Percentiles rank a stretch among this genome's conserved stretches.
phyloP scores from a whole-genome alignment of 2,113 vertebrate genomes.

The Xyliphius kryptos region DNA sequence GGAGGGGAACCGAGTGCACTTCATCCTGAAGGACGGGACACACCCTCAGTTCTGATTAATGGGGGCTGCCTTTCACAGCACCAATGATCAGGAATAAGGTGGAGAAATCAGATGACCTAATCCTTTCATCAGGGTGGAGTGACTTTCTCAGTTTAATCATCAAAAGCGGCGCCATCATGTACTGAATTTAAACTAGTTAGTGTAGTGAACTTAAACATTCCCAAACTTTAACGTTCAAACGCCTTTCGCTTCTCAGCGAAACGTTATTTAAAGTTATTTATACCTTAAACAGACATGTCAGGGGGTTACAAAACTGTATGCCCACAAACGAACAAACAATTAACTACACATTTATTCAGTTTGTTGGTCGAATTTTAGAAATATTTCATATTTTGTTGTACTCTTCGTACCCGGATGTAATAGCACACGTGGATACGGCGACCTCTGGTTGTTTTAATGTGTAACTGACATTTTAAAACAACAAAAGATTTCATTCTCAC shows the following conservation, averaged over 20 bases:
- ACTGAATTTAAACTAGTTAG: background rate
- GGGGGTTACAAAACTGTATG: no score
- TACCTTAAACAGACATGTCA: no score
- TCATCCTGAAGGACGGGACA: constrained; percentile 14
- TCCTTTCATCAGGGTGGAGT: constrained; percentile 29
- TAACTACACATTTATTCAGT: no score
- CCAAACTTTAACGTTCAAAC: no score
- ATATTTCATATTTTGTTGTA: no score
- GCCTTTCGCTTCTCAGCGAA: no score
- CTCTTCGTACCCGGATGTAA: background rate
- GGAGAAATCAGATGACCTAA: constrained; percentile 22
- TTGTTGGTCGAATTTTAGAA: no score
- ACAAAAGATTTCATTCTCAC: no score
- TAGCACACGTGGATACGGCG: background rate
- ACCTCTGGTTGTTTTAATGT: background rate
- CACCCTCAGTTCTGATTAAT: constrained; percentile 23
- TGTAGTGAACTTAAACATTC: background rate
- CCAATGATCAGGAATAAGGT: constrained; percentile 28
- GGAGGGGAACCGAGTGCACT: background rate
- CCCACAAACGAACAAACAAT: no score
- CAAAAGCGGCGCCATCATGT: no score
- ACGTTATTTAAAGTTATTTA: no score
- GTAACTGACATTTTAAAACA: background rate
- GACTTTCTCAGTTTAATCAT: background rate
- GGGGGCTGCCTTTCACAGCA: background rate